These are phyloP conservation scores for Notamacropus eugenii DNA, from an alignment of 2,797 vertebrate genomes.

Conservation along the genomic window DNA sequence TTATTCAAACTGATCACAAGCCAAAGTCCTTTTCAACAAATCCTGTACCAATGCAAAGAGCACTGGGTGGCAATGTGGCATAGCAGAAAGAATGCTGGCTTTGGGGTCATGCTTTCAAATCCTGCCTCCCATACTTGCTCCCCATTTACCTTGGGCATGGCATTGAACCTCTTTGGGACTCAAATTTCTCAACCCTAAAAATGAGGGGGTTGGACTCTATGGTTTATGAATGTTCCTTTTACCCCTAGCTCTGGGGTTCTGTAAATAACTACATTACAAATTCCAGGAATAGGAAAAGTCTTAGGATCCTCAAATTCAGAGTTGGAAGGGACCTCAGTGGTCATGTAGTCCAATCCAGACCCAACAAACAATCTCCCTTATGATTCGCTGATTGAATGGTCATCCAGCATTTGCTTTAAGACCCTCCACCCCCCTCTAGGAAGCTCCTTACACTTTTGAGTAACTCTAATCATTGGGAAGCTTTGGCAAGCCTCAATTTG, in stretches of 20 bases:
- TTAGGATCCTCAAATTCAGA: not conserved
- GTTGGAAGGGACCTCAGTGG: not conserved
- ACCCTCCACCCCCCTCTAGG: not conserved
- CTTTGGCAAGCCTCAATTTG: not conserved
- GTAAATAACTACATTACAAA: not conserved
- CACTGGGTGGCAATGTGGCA: not conserved
- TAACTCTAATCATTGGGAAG: not conserved
- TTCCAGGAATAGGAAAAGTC: not conserved
- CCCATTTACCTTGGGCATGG: not conserved
- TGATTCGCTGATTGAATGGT: not conserved
- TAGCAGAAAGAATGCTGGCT: not conserved
- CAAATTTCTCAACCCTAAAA: not conserved
- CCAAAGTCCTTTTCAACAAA: not conserved
- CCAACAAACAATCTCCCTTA: not conserved
- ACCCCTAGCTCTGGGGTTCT: not conserved
- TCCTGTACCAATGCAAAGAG: not conserved
- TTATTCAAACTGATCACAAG: not conserved
- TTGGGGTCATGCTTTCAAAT: not conserved
- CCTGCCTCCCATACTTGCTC: not conserved
- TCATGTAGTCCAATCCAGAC: not conserved
- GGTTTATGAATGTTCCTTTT: not conserved
- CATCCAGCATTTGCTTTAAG: not conserved
- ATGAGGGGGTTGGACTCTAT: not conserved
- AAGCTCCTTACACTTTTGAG: not conserved
- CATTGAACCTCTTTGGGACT: not conserved